phyloP scores from a whole-genome alignment of 2,113 vertebrate genomes.

The Oreotrochilus melanogaster region DNA sequence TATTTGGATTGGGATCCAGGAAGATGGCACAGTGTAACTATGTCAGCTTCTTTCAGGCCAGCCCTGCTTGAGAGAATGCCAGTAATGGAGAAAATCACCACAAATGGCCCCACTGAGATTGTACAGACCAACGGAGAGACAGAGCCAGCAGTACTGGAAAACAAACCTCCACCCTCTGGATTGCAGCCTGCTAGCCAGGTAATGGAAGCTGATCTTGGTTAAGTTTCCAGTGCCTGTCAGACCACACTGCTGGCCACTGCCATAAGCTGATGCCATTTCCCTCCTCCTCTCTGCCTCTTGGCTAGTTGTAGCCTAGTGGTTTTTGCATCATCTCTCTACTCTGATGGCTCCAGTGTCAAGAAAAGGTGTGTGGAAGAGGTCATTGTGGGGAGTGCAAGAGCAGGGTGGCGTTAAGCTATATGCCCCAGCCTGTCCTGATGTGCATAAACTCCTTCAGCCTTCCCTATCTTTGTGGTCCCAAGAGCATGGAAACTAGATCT shows the following conservation, averaged over 20 bases:
- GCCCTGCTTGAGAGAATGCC: constrained; percentile 98
- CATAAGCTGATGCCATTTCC: background rate
- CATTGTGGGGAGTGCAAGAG: background rate
- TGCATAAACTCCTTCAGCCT: background rate
- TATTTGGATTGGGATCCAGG: constrained; percentile 23
- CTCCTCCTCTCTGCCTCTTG: background rate
- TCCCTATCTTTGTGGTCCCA: background rate
- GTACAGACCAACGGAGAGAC: constrained; percentile 96
- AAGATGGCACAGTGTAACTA: constrained; percentile 75
- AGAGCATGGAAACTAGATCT: background rate
- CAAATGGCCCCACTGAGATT: constrained; percentile 94
- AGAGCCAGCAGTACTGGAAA: constrained; percentile 88
- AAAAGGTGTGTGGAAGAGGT: background rate
- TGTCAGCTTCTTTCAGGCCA: constrained; percentile 83
- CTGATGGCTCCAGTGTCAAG: background rate
- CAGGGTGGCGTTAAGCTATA: background rate
- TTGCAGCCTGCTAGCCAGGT: constrained; percentile 91
- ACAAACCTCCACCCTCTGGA: constrained; percentile 87
- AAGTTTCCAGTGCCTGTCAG: background rate
- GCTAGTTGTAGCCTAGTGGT: background rate
- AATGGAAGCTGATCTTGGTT: background rate
- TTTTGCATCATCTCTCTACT: background rate
- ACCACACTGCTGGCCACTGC: background rate
- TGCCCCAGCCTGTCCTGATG: background rate
- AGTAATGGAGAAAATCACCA: constrained; percentile 94